A percentile compares a stretch with the other conserved stretches of the same genome.
phyloP scores from a whole-genome alignment of 2,888 invertebrate species.

The Pollenia griseotomentosa region DNA sequence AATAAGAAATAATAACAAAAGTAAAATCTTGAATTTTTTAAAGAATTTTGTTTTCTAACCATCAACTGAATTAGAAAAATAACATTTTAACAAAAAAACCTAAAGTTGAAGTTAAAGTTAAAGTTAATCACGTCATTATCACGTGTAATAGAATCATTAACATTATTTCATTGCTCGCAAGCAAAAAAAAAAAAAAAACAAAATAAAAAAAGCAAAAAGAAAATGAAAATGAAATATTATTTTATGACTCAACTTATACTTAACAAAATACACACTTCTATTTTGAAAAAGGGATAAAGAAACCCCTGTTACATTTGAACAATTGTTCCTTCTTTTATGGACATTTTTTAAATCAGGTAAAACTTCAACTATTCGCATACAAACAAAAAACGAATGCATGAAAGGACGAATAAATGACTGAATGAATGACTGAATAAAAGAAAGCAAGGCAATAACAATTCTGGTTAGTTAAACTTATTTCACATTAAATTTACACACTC shows the following conservation, averaged over 20 bases:
- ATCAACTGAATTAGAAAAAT: neutral
- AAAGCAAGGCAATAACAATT: constrained; percentile 34
- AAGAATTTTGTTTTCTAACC: neutral
- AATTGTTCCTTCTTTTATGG: constrained; percentile 13
- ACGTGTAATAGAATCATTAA: constrained; percentile 81
- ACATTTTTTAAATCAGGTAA: constrained; percentile 43
- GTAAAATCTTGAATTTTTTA: neutral
- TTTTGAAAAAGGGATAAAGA: neutral
- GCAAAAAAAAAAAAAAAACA: constrained; percentile 55
- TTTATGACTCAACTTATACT: constrained; percentile 43
- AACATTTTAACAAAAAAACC: constrained; percentile 29
- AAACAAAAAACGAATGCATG: neutral
- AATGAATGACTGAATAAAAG: neutral
- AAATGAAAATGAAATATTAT: constrained; percentile 38
- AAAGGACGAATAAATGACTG: constrained; percentile 11
- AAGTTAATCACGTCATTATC: constrained; percentile 82
- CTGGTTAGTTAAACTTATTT: constrained; percentile 52
- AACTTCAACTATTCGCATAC: neutral
- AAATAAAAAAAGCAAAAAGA: neutral
- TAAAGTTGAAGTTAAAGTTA: constrained; percentile 67
- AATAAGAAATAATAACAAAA: neutral
- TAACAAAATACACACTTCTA: neutral
- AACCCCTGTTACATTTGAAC: neutral
- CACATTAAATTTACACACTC: constrained; percentile 62
- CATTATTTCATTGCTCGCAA: constrained; percentile 80